Conservation (phyloP, 2,113 vertebrate genomes). For the Zosterops hypoxanthus region DNA sequence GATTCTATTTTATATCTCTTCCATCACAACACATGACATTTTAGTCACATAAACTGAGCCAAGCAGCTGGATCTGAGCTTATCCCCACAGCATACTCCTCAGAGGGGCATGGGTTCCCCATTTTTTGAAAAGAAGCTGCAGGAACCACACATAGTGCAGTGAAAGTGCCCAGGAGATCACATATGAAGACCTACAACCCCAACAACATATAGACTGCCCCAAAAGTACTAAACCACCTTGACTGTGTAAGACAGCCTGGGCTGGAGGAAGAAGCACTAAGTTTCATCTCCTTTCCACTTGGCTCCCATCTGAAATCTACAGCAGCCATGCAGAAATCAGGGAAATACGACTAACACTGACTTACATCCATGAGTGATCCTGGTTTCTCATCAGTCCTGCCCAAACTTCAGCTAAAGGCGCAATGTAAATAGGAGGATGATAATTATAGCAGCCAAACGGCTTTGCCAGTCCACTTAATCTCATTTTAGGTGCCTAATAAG, state of each 20-base stretch:
- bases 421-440: not conserved
- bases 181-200: not conserved
- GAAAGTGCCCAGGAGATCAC: not conserved
- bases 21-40: not conserved
- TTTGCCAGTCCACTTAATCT: conserved; percentile 35
- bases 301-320: not conserved
- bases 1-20: not conserved
- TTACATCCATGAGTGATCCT: not conserved
- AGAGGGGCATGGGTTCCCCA: not conserved
- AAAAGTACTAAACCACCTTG: not conserved
- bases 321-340: not conserved
- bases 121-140: not conserved
- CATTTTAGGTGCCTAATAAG: conserved; percentile 21
- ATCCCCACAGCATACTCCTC: not conserved
- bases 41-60: not conserved
- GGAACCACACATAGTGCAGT: not conserved
- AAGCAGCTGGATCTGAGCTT: not conserved
- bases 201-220: fast-evolving
- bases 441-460: conserved; percentile 31
- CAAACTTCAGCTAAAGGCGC: not conserved
- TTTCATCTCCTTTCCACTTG: not conserved
- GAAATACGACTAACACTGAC: not conserved
- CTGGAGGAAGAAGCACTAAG: not conserved
- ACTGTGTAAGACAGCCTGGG: not conserved
- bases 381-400: conserved; percentile 14